Percentiles rank a stretch among this genome's conserved stretches.
Evolutionary conservation across 2,888 invertebrate species (phyloP).

Genomic region (Pyrrhia umbra): DNA sequence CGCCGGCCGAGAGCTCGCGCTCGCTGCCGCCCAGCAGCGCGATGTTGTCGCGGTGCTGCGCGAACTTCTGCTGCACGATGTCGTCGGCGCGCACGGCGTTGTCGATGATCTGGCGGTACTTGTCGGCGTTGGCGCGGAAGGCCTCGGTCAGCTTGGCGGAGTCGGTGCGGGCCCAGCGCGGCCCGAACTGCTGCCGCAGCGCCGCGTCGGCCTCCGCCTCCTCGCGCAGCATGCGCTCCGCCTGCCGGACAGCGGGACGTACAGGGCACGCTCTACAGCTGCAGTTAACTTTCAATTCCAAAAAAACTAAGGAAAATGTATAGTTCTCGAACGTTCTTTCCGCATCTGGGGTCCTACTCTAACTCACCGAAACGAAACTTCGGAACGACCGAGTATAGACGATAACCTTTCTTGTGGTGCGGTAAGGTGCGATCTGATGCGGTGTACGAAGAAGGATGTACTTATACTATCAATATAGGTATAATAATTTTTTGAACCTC

Average conservation of each 20-base stretch:
- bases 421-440: too few species aligned
- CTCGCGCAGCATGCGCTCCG: slow-evolving; percentile 93
- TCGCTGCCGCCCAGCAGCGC: slow-evolving; percentile 94
- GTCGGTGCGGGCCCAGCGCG: slow-evolving; percentile 97
- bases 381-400: too few species aligned
- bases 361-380: too few species aligned
- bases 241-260: slow-evolving; percentile 74
- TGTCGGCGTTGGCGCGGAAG: slow-evolving; percentile 96
- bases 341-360: too few species aligned
- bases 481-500: too few species aligned
- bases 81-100: slow-evolving; percentile 96
- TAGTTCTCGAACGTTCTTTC: too few species aligned
- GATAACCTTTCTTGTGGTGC: too few species aligned
- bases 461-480: too few species aligned
- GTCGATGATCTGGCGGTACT: slow-evolving; percentile 97
- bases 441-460: too few species aligned
- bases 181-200: slow-evolving; percentile 96
- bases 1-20: slow-evolving; percentile 92
- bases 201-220: slow-evolving; percentile 97
- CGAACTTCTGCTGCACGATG: slow-evolving; percentile 96
- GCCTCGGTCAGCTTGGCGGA: slow-evolving; percentile 97
- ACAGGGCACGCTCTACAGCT: too few species aligned
- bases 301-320: too few species aligned
- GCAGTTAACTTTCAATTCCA: too few species aligned
- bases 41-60: slow-evolving; percentile 93